Evolutionary conservation across 2,797 vertebrate species (phyloP).

Genomic region (Mergus octosetaceus): DNA sequence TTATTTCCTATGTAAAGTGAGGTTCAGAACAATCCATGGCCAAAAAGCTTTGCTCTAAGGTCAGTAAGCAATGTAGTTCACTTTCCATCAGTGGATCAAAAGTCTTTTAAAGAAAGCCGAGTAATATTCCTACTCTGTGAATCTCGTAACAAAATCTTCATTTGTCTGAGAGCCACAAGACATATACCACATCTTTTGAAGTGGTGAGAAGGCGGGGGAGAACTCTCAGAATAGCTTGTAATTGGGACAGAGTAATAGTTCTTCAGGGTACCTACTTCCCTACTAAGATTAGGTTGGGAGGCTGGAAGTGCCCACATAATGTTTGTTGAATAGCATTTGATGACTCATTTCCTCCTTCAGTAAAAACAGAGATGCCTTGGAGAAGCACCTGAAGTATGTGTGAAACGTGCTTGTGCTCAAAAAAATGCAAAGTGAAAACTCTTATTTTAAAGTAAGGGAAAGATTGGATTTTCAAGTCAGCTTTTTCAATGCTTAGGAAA

Average conservation of each 20-base stretch:
- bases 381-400: neutral
- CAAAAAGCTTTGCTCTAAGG: neutral
- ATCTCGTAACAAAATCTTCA: neutral
- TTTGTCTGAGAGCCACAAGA: neutral
- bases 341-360: neutral
- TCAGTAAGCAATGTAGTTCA: neutral
- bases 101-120: neutral
- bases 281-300: neutral
- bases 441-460: neutral
- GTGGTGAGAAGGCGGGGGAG: neutral
- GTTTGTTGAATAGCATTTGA: neutral
- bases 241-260: neutral
- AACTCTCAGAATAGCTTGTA: neutral
- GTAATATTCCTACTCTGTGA: neutral
- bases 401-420: neutral
- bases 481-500: neutral
- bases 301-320: neutral
- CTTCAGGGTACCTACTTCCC: neutral
- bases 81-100: neutral
- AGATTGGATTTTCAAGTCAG: neutral
- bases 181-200: neutral
- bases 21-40: neutral
- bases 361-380: neutral
- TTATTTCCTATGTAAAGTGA: neutral
- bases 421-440: neutral